phyloP scores from a whole-genome alignment of 2,888 invertebrate genomes.

The Abscondita cerata region DNA sequence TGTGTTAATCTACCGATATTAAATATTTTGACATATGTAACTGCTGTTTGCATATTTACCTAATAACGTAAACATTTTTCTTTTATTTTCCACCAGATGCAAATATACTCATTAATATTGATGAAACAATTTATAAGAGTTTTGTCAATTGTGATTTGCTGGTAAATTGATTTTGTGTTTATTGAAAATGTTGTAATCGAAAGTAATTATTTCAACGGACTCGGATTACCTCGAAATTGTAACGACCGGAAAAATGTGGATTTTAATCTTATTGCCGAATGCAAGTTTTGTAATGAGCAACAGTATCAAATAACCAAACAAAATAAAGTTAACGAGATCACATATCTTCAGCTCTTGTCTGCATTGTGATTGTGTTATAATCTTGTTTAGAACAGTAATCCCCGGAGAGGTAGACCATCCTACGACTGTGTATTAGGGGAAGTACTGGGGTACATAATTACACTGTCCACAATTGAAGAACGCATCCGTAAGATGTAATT shows the following conservation, averaged over 20 bases:
- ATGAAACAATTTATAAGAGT: conserved; percentile 16
- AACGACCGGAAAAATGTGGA: too few species aligned
- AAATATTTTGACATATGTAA: conserved; percentile 24
- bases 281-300: conserved; percentile 17
- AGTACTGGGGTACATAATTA: conserved; percentile 35
- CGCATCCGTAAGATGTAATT: conserved; percentile 57
- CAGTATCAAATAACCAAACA: conserved; percentile 30
- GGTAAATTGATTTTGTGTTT: conserved; percentile 12
- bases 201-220: too few species aligned
- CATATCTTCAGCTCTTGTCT: conserved; percentile 32
- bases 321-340: conserved; percentile 35
- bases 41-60: conserved; percentile 25
- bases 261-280: background rate
- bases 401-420: conserved; percentile 43
- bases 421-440: conserved; percentile 35
- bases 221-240: too few species aligned
- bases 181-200: conserved; percentile 1
- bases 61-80: conserved; percentile 26
- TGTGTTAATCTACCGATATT: conserved; percentile 34
- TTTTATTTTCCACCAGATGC: conserved; percentile 26
- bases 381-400: conserved; percentile 51
- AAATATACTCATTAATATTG: conserved; percentile 21
- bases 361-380: conserved; percentile 51
- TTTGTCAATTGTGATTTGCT: conserved; percentile 28
- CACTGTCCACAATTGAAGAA: conserved; percentile 45